A percentile compares a stretch with the other conserved stretches of the same genome.
Conservation (phyloP, 1,140 invertebrate species). For the Drosophila lacertosa region DNA sequence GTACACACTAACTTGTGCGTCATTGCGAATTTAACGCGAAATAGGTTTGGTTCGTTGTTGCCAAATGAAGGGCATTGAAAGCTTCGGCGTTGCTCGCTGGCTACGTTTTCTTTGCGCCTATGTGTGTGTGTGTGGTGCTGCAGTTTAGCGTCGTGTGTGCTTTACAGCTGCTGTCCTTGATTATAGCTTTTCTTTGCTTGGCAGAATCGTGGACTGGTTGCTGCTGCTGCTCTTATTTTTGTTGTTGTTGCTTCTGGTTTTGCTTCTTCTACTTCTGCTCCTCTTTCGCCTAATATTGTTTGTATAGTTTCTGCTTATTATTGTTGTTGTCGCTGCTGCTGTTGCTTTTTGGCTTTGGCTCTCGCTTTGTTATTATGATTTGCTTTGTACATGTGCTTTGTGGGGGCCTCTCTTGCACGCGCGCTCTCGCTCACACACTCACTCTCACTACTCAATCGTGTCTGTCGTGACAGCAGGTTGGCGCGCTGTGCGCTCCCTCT, state of each 20-base stretch:
- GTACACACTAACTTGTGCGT: conserved; percentile 31
- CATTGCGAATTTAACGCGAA: conserved; percentile 35
- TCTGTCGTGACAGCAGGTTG: conserved; percentile 11
- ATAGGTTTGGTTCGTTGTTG: conserved; percentile 7
- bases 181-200: conserved; percentile 74
- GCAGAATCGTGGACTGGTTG: conserved; percentile 51
- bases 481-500: conserved; percentile 25
- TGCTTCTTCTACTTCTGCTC: conserved; percentile 16
- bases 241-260: conserved; percentile 19
- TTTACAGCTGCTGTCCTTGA: conserved; percentile 69
- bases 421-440: conserved; percentile 8
- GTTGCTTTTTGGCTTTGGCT: conserved; percentile 40
- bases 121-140: conserved; percentile 17
- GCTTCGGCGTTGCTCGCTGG: conserved; percentile 42
- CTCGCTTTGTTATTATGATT: conserved; percentile 79
- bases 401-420: conserved; percentile 30
- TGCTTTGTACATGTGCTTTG: conserved; percentile 60
- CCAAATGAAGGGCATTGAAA: conserved; percentile 57
- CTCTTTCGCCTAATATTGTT: conserved; percentile 36
- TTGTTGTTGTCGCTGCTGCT: conserved; percentile 31
- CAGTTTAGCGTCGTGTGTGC: conserved; percentile 49
- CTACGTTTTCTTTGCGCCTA: conserved; percentile 12
- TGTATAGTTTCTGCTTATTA: conserved; percentile 21
- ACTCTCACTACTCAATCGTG: neutral
- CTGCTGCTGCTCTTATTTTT: conserved; percentile 29